Evolutionary conservation across 2,797 vertebrate genomes (phyloP).

Genomic region (Poeciliopsis presidionis): DNA sequence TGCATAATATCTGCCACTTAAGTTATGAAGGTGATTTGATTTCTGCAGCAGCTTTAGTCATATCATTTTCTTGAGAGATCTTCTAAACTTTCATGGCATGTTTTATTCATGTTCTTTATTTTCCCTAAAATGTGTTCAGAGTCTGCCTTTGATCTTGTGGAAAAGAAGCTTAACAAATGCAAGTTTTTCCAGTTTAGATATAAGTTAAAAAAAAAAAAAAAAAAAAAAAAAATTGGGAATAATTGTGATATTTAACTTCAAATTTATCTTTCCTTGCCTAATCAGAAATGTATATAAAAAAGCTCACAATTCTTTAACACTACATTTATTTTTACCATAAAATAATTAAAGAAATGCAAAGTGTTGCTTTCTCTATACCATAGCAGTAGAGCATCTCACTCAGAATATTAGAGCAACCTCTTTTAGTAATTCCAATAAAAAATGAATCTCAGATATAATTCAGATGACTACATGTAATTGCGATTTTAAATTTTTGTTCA

Average conservation of each 20-base stretch:
- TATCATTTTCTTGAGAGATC: constrained; percentile 56
- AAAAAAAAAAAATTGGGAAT: constrained; percentile 54
- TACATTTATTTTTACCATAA: constrained; percentile 3
- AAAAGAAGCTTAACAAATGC: constrained; percentile 69
- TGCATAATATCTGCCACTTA: constrained; percentile 31
- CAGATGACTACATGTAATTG: neutral
- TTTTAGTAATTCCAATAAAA: neutral
- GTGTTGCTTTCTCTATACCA: constrained; percentile 6
- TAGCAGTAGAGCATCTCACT: neutral
- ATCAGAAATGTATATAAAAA: constrained; percentile 14
- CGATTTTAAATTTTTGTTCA: neutral
- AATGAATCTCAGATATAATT: neutral
- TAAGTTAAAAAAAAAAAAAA: constrained; percentile 18
- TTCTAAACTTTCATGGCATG: constrained; percentile 61
- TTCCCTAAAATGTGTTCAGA: constrained; percentile 66
- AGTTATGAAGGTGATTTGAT: constrained; percentile 28
- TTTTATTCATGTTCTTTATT: constrained; percentile 78
- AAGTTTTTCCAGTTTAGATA: constrained; percentile 57
- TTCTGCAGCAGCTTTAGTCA: constrained; percentile 37
- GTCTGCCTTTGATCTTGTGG: constrained; percentile 69
- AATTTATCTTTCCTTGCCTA: constrained; percentile 33
- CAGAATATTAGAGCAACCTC: neutral
- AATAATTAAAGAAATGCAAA: constrained; percentile 21
- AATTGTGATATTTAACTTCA: constrained; percentile 78
- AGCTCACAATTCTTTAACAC: too few relatives aligned